Percentiles rank a stretch among this genome's conserved stretches.
phyloP scores from a whole-genome alignment of 2,888 invertebrate genomes.

The Pycnomerus fuliginosus region DNA sequence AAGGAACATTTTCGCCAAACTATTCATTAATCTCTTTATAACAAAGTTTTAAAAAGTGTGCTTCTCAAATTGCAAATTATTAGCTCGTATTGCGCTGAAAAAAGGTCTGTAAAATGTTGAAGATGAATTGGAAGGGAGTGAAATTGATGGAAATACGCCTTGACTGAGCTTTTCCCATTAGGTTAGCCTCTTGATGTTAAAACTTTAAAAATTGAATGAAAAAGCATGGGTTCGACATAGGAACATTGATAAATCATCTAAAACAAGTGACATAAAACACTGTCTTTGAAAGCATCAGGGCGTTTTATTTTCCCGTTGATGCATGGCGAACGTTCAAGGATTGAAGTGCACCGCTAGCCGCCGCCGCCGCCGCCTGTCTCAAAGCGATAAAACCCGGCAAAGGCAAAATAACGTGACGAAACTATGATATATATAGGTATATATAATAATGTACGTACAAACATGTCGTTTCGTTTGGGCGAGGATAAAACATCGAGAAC shows the following conservation, averaged over 20 bases:
- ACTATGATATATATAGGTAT: slow-evolving; percentile 45
- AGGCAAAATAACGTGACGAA: slow-evolving; percentile 44
- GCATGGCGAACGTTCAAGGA: slow-evolving; percentile 41
- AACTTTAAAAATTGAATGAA: slow-evolving; percentile 18
- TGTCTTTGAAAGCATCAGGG: slow-evolving; percentile 39
- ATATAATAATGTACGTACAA: no score
- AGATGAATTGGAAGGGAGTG: no score
- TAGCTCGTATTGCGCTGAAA: no score
- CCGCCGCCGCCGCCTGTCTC: slow-evolving; percentile 44
- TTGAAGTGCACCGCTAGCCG: slow-evolving; percentile 44
- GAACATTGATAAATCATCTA: slow-evolving; percentile 39
- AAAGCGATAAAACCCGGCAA: slow-evolving; percentile 44
- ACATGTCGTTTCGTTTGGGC: slow-evolving; percentile 6
- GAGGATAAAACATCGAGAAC: slow-evolving; percentile 11
- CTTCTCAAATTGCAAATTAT: no score
- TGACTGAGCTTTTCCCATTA: slow-evolving; percentile 2
- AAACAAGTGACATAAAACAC: slow-evolving; percentile 42
- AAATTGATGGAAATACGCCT: not conserved
- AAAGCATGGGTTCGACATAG: slow-evolving; percentile 17
- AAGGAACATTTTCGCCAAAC: no score
- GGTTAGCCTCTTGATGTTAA: slow-evolving; percentile 5
- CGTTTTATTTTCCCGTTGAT: slow-evolving; percentile 43
- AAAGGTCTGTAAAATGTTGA: no score
- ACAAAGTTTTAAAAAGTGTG: no score
- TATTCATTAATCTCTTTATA: no score